Base-by-base conservation (phyloP, 2,113 vertebrate genomes). In the Marmota monax region DNA sequence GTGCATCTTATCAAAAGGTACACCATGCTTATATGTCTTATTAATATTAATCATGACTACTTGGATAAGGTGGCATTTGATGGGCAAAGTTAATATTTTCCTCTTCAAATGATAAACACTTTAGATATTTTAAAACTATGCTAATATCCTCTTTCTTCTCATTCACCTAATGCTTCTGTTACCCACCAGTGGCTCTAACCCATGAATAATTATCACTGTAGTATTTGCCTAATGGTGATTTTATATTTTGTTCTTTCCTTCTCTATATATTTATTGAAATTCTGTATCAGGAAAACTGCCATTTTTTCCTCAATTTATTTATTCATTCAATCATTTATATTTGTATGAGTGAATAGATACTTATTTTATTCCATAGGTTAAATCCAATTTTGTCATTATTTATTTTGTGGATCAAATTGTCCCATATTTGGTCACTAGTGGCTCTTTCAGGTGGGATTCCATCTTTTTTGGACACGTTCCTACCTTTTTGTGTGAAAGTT, bases 131-230 rank as follows among this genome's bases (percentile, higher is more conserved):
- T 78, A 72, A 83, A 37, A 96, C 22, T 53, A 45, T 63, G 14
- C 25, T 63, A 79, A 32, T 63, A 79, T 69, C 87, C 42, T 69
- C 22, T 61, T 87, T 93, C 63, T 84, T 32, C 34, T 67, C 82
- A 27, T 70, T 69, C 0, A 74, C 29, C 23, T 76, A 74, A 32
- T 45, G 34, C 23, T 88, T 85, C 87, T 73, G 70, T 74, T 82
- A 84, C 34, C 9, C 48, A 88, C 37, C 74, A 14, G 39, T 84
- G 23, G 18, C 53, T 76, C 29, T 91, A 70, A 69, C 10, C 3
- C 53, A 25, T 84, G 88, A 89, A 84, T 90, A 90, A 95, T 93
- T n/a, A 97, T 85, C 39, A 70, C 7, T 63, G 8, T 63, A 37
- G 0, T 53, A 48, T 53, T 91, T 90, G 45, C 48, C 53, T 91